A percentile compares a stretch with the other conserved stretches of the same genome.
Conservation (phyloP, 2,888 invertebrate species). For the Andrena chrysosceles region DNA sequence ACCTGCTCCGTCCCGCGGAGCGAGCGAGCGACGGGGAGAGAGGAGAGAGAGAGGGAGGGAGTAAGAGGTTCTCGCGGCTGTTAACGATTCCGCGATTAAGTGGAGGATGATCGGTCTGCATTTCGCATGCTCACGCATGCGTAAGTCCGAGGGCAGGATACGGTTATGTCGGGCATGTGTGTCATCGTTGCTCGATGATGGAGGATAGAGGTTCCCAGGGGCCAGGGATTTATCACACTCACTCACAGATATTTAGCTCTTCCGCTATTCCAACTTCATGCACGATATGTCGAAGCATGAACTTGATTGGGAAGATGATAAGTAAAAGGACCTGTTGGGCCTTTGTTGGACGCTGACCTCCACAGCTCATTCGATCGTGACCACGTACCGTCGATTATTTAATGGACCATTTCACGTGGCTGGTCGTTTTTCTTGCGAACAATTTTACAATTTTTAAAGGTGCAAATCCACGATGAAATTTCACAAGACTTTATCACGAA, state of each 20-base stretch:
- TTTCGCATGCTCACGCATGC: conserved; percentile 73
- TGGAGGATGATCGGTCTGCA: conserved; percentile 64
- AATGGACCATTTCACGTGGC: not conserved
- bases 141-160: conserved; percentile 75
- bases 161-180: conserved; percentile 77
- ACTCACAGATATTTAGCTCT: conserved; percentile 19
- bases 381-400: not conserved
- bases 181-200: conserved; percentile 69
- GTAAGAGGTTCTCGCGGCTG: conserved; percentile 34
- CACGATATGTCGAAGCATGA: not conserved
- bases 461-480: too few species aligned
- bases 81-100: conserved; percentile 66
- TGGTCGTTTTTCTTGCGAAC: too few species aligned
- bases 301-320: not conserved
- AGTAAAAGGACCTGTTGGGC: not conserved
- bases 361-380: not conserved
- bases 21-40: not conserved
- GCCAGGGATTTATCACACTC: conserved; percentile 12
- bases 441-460: too few species aligned
- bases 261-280: conserved; percentile 34
- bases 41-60: not conserved
- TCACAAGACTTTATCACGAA: too few species aligned
- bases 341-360: not conserved
- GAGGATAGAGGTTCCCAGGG: conserved; percentile 12
- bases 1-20: conserved; percentile 23